phyloP scores from a whole-genome alignment of 2,888 invertebrate genomes.

The Heliconius aoede region DNA sequence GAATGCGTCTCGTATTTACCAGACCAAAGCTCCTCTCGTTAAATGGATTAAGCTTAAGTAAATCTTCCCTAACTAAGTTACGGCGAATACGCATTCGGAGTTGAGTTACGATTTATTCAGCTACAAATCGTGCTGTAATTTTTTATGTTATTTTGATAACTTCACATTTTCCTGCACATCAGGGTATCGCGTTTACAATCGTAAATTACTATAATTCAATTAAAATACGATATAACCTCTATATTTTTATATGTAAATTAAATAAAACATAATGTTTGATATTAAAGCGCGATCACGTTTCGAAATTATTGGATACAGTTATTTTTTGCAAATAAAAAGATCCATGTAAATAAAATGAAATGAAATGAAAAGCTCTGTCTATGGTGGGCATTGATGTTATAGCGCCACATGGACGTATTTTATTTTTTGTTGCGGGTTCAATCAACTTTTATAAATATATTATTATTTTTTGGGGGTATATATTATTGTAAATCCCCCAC shows the following conservation, averaged over 20 bases:
- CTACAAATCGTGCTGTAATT: not conserved
- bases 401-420: no score
- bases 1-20: not conserved
- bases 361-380: not conserved
- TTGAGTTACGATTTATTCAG: conserved; percentile 18
- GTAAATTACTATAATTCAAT: no score
- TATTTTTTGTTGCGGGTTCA: no score
- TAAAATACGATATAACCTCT: no score
- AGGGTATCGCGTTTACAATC: no score
- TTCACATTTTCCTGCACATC: no score
- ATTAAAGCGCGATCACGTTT: conserved; percentile 19
- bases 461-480: no score
- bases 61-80: conserved; percentile 23
- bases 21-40: not conserved
- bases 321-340: not conserved
- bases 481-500: no score
- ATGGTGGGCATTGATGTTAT: not conserved
- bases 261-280: not conserved
- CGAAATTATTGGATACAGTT: conserved; percentile 15
- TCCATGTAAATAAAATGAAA: conserved; percentile 1
- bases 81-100: conserved; percentile 15
- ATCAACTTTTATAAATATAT: no score
- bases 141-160: no score
- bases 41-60: conserved; percentile 23
- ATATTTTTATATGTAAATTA: not conserved